Evolutionary conservation across 2,113 vertebrate genomes (phyloP).

Genomic region (Cinclus mexicanus): DNA sequence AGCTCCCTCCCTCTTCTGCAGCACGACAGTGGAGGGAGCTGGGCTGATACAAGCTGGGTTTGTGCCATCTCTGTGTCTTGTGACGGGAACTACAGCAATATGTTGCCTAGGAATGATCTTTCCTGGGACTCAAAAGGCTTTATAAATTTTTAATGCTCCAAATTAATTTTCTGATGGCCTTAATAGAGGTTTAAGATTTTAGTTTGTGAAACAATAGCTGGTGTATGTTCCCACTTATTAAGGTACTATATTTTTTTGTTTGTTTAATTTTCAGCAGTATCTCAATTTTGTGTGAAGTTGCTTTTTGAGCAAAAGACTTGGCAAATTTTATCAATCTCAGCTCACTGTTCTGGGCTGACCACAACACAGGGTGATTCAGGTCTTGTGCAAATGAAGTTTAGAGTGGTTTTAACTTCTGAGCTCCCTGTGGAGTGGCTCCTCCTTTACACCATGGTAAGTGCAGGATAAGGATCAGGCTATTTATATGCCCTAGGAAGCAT

Average conservation of each 20-base stretch:
- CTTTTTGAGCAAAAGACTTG: not conserved
- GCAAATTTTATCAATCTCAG: not conserved
- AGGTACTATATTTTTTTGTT: not conserved
- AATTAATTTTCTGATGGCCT: conserved; percentile 10
- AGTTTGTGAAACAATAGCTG: not conserved
- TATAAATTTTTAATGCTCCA: conserved; percentile 52
- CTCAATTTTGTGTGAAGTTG: not conserved
- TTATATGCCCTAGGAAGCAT: not conserved
- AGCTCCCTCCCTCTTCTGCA: not conserved
- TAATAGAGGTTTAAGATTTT: not conserved
- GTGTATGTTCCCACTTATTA: not conserved
- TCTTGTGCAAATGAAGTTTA: not conserved
- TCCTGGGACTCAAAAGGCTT: conserved; percentile 14
- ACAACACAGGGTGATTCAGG: not conserved
- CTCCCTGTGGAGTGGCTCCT: not conserved
- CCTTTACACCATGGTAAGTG: not conserved
- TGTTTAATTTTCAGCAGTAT: not conserved
- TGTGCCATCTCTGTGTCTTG: not conserved
- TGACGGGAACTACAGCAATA: conserved; percentile 2
- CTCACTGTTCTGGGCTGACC: not conserved
- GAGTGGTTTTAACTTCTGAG: not conserved
- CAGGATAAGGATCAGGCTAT: not conserved
- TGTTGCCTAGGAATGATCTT: conserved; percentile 48
- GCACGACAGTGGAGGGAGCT: not conserved
- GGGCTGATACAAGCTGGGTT: fast-evolving